phyloP scores from a whole-genome alignment of 2,888 invertebrate genomes.

The Crepidodera aurea region DNA sequence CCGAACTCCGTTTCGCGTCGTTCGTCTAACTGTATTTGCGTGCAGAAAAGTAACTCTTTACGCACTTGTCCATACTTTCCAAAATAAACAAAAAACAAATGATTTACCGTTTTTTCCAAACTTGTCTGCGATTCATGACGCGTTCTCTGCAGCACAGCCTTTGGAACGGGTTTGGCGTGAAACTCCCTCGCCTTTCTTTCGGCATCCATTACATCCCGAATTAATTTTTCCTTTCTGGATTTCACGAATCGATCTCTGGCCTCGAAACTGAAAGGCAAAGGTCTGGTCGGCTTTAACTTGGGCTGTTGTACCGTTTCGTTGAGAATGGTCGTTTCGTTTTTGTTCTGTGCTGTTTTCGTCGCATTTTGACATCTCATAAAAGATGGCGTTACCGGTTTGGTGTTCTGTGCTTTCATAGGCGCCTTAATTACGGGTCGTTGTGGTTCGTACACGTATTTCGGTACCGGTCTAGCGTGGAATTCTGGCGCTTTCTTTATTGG shows the following conservation, averaged over 20 bases:
- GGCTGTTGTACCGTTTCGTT: slow-evolving; percentile 11
- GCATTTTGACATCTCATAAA: slow-evolving; percentile 36
- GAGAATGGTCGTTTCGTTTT: slow-evolving; percentile 13
- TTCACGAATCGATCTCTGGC: slow-evolving; percentile 67
- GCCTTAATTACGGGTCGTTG: slow-evolving; percentile 48
- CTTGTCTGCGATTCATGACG: background rate
- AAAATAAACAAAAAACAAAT: background rate
- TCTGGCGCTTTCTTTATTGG: slow-evolving; percentile 28
- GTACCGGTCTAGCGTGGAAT: slow-evolving; percentile 72
- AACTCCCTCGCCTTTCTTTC: slow-evolving; percentile 70
- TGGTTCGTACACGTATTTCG: slow-evolving; percentile 64
- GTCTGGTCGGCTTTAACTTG: slow-evolving; percentile 37
- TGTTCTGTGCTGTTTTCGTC: background rate
- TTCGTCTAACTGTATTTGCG: too few relatives aligned
- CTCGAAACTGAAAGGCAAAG: slow-evolving; percentile 75
- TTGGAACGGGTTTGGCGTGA: slow-evolving; percentile 75
- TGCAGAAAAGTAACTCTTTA: too few relatives aligned
- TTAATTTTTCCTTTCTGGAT: slow-evolving; percentile 68
- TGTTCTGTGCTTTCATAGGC: slow-evolving; percentile 22
- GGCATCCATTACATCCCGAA: slow-evolving; percentile 67
- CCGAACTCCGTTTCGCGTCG: too few relatives aligned
- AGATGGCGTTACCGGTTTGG: slow-evolving; percentile 45
- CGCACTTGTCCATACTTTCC: too few relatives aligned
- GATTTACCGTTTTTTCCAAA: background rate
- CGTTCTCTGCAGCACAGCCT: slow-evolving; percentile 26